A percentile compares a stretch with the other conserved stretches of the same genome.
Conservation (phyloP, 2,797 vertebrate species). For the Gallinago stenura region DNA sequence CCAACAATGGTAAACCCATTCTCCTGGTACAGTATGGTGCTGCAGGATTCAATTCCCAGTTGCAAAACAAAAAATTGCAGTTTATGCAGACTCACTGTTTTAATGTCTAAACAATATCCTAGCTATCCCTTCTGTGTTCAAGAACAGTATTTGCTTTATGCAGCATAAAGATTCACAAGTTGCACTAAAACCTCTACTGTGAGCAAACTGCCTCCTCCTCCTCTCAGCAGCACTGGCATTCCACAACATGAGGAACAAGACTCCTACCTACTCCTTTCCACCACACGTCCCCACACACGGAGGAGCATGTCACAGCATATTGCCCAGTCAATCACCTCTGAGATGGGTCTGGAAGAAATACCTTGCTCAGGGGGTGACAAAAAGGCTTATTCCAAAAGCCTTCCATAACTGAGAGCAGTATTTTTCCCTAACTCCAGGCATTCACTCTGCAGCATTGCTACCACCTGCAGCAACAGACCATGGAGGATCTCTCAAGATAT, state of each 20-base stretch:
- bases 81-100: background rate
- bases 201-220: background rate
- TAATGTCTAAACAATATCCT: background rate
- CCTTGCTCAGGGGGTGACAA: background rate
- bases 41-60: background rate
- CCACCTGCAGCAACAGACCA: background rate
- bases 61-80: background rate
- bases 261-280: background rate
- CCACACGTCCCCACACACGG: accelerated
- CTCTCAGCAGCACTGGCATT: background rate
- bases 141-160: background rate
- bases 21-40: background rate
- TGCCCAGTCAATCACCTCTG: accelerated
- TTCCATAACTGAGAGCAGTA: background rate
- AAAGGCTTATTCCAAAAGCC: background rate
- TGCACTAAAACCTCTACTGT: background rate
- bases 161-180: background rate
- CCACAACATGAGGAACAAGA: background rate
- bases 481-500: background rate
- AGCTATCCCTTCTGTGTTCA: background rate
- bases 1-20: background rate
- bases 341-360: background rate
- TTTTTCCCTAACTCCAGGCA: background rate
- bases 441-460: background rate
- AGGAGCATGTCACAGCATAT: accelerated